Evolutionary conservation across 2,113 vertebrate genomes (phyloP), one percentile per base, ranked within the genome.

Genomic region (Sinocyclocheilus rhinocerous): DNA sequence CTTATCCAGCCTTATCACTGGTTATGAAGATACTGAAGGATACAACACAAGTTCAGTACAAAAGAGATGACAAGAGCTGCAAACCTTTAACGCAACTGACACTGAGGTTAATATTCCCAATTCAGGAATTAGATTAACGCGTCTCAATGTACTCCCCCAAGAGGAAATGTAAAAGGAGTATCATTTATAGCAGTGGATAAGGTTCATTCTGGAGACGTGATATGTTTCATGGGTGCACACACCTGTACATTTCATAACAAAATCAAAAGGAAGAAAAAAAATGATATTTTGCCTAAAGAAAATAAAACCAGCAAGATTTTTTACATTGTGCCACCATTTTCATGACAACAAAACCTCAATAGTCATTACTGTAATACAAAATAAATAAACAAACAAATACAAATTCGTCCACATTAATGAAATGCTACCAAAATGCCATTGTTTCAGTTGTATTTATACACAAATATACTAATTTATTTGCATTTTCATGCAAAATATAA

Each of bases 121-220:
- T 24, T 33, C 61, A 70, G 33, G 82, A 73, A 36, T 36, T 29
- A 52, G 63, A 33, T 72, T 86, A 81, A 61, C 20, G 52, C 61
- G 48, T 36, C 63, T 57, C 84, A 52, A 79, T 85, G 76, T n/a
- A 36, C 50, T 84, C 4, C 63, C 3, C 11, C 63, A 67, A 70
- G 22, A 24, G 81, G 69, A 83, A 36, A 57, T 39, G 13, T 26
- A 83, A 83, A 57, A n/a, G 6, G 29, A 24, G 20, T 29, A 55
- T 55, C 16, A 73, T 83, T 57, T 83, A 83, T 73, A 59, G 84
- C 24, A 59, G 76, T 4, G 7, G 72, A 76, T 63, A n/a, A 22
- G 20, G 65, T 85, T 77, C 22, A 11, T 22, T 70, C 42, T 69
- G 29, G 22, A 59, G 50, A 24, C 0, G 3, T 59, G 33, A 73